Conservation (phyloP, 2,888 invertebrate genomes). For the Drosophila mayaguana region DNA sequence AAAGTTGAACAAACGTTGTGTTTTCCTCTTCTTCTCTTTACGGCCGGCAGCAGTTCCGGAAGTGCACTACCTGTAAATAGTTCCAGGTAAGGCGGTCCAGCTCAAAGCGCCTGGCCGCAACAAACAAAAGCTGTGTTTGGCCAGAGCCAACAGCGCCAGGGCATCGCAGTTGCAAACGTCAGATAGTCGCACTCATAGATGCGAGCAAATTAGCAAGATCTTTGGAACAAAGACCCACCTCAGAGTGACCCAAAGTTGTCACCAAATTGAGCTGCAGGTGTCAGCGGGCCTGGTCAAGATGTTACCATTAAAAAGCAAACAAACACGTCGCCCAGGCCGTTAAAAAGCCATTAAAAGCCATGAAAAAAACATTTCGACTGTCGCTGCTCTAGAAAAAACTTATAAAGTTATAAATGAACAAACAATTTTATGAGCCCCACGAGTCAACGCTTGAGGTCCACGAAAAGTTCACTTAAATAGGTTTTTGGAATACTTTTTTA, state of each 20-base stretch:
- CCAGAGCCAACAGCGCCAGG: neutral
- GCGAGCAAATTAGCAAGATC: slow-evolving; percentile 54
- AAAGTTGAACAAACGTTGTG: slow-evolving; percentile 30
- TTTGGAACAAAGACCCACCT: slow-evolving; percentile 37
- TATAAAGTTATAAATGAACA: slow-evolving; percentile 51
- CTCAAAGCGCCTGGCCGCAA: slow-evolving; percentile 45
- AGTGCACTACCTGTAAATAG: slow-evolving; percentile 64
- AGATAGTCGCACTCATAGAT: slow-evolving; percentile 18
- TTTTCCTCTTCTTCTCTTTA: slow-evolving; percentile 27
- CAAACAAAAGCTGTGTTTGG: slow-evolving; percentile 38
- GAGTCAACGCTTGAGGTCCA: slow-evolving; percentile 61
- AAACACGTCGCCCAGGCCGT: slow-evolving; percentile 55
- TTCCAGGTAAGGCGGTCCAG: slow-evolving; percentile 47
- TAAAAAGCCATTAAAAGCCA: slow-evolving; percentile 62
- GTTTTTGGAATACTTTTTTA: slow-evolving; percentile 27
- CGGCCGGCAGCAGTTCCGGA: slow-evolving; percentile 51
- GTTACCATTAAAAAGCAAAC: slow-evolving; percentile 56
- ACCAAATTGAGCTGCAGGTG: slow-evolving; percentile 72
- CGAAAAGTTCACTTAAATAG: slow-evolving; percentile 58
- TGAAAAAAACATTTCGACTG: slow-evolving; percentile 43
- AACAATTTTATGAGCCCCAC: slow-evolving; percentile 64
- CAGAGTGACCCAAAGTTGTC: slow-evolving; percentile 39
- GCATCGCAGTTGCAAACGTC: slow-evolving; percentile 37
- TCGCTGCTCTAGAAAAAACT: slow-evolving; percentile 56
- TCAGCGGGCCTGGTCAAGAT: slow-evolving; percentile 71